Evolutionary conservation across 2,797 vertebrate genomes (phyloP), one percentile per base, ranked within the genome.

Genomic region (Sebastes taczanowskii): DNA sequence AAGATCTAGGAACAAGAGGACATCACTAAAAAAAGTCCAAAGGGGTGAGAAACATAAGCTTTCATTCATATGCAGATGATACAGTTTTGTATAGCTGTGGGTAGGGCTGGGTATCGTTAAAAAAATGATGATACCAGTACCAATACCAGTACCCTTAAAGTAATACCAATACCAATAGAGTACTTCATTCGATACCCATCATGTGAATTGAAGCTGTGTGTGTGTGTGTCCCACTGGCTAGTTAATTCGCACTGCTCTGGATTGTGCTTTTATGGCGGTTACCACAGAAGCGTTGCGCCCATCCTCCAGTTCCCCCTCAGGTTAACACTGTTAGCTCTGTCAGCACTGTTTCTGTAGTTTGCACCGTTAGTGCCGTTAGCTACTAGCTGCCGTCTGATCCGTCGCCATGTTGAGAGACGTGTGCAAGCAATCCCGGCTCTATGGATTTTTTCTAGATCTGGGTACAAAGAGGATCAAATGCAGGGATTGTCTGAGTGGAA

Each of bases 261-360:
- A 56, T 25, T 14, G 23, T 25, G 55, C 55, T 25, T 14, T 0
- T 56, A 14, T 3, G 23, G 55, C 55, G 11, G 11, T 56, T 55
- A 56, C 22, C 23, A 13, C 23, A 56, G 23, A 55, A 55, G n/a
- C 22, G 6, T 55, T 0, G 22, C 11, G 5, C 53, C 53, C 22
- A 13, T 0, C 22, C 22, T 22, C 0, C 53, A 49, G 0, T 49
- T 49, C 53, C 1, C 53, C 53, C 53, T 23, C 0, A 46, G 42
- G 22, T 6, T 55, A 23, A 55, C 0, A 55, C 22, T 55, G 53
- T 55, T 46, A 46, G 0, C 42, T 55, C 22, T 22, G 55, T 56
- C 23, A 58, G 55, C 11, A 58, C 3, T 58, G 55, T 56, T 56
- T 0, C 6, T 11, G 23, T 25, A 25, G 56, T 27, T 58, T 7